Base-by-base conservation (phyloP, 2,113 vertebrate species). In the Mola mola region DNA sequence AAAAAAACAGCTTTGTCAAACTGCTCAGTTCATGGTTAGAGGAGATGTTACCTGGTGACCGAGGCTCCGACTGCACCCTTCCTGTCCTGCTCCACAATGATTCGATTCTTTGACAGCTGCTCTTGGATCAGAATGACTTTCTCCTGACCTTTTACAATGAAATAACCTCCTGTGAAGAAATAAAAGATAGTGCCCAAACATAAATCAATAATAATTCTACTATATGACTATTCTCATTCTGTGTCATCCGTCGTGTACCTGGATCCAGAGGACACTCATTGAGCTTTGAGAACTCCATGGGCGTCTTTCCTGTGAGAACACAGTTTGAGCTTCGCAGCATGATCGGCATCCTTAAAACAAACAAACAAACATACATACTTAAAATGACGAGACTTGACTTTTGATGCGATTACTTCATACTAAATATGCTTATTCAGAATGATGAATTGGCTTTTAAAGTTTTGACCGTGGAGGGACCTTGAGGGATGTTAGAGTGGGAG, bases 101-200 rank as follows among this genome's bases (percentile, higher is more conserved):
- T 99, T 70, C 97, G 93, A 88, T 99, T 98, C 92, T 99, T 99
- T 8, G 97, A 99, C 52, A 99, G 90, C 85, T 99, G 97, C 61
- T 99, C 97, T 82, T 99, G 97, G 88, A 99, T 99, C 49, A 99
- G 93, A 87, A 98, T 98, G 0, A 99, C 97, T 83, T 99, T 99
- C 75, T 99, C 97, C 28, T 97, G 95, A 62, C 97, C 97, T 90
- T 98, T 98, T 5, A 99, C 97, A 28, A 99, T 98, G 79, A 99
- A 99, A 81, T 99, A 99, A 24, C 96, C 97, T 43, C 96, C 97
- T 99, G 81, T 7, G 22, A 36, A 61, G 3, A 43, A 46, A 66
- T 16, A 26, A 1, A 31, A 37, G 10, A 67, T 16, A 21, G 12
- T 16, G 46, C 4, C n/a, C 12, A 36, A 6, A 16, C 20, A 58